Base-by-base conservation (phyloP, 2,113 vertebrate species). In the Hipposideros armiger region DNA sequence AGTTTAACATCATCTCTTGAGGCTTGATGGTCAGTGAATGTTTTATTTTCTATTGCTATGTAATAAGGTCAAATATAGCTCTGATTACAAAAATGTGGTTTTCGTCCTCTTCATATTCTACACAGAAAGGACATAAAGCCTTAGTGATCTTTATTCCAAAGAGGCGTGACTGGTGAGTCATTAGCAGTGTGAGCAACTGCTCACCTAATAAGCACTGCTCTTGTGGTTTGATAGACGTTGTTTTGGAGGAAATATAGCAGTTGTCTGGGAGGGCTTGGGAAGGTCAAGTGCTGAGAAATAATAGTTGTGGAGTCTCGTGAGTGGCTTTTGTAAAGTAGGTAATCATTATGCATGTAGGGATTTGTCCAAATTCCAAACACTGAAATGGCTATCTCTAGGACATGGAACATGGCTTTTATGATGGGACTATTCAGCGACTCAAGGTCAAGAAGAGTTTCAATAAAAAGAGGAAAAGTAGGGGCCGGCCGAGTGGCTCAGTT, bases 11-110 rank as follows among this genome's bases (percentile, higher is more conserved):
- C 87, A 73, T 73, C 56, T 90, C 64, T 90, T 62, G 22, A 87
- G 36, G 30, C 67, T 36, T 84, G 26, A 32, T 9, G 72, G 60
- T 66, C 47, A n/a, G 45, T 82, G n/a, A 86, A 32, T 52, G 24
- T 76, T 73, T 95, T 70, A 52, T 69, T 92, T 20, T 86, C 36
- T 69, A 82, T 64, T 89, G 17, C 32, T 86, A 6, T 93, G 73
- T 91, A 62, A 40, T 28, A n/a, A 91, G 64, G 19, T 26, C 22
- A 94, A 77, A 69, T 32, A 85, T 11, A 86, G 54, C 88, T 67
- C n/a, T 93, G 52, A 90, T 83, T 66, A 90, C 30, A 81, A 90
- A 95, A 95, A 70, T n/a, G 11, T 45, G 28, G 42, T 96, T 86
- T 88, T 56, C 17, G 91, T 95, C 20, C 17, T 87, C 4, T 80